Base-by-base conservation (phyloP, 2,888 invertebrate species). In the Xylophagus ater region DNA sequence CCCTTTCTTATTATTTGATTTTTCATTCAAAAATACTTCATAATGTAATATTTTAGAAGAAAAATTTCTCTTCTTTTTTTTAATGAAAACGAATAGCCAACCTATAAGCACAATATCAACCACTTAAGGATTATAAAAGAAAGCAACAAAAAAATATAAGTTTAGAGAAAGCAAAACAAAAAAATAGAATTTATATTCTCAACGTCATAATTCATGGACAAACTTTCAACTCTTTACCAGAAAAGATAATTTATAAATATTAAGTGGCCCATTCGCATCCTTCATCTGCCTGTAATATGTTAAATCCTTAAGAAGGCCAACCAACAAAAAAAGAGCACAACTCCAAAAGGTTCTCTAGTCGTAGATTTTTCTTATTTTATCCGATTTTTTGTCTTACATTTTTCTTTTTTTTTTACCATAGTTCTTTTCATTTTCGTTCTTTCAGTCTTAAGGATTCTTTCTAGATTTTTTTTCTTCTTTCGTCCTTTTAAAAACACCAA, bases 201-300 rank as follows among this genome's bases (percentile, higher is more conserved):
- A 15, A 24, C 35, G 25, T 34, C 34, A 38, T 42, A 42, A 42
- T 38, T 42, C 38, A 38, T 38, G 24, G 38, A 26, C 36, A 31
- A 31, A 38, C 31, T 38, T 35, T 30, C 31, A 31, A 38, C 31
- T 38, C 38, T 30, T 34, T 38, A 38, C 32, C 30, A 29, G 8
- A 20, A 29, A 32, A 24, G 32, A 32, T 40, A 31, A 43, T 38
- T 41, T 33, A 41, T 41, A 43, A 41, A 43, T 38, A 41, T 43
- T 41, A 43, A 43, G 43, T 43, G 43, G 40, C 34, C 40, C 32
- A 40, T 43, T 37, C 34, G 24, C n/a, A n/a, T n/a, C 40, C 37
- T 34, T 41, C 33, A 41, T 44, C 41, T 31, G 23, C 34, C 24
- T 33, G 35, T 38, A 41, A 41, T 41, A 35, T 41, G 33, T 41